Evolutionary conservation across 2,113 vertebrate genomes (phyloP), one percentile per base, ranked within the genome.

Genomic region (Tiliqua scincoides): DNA sequence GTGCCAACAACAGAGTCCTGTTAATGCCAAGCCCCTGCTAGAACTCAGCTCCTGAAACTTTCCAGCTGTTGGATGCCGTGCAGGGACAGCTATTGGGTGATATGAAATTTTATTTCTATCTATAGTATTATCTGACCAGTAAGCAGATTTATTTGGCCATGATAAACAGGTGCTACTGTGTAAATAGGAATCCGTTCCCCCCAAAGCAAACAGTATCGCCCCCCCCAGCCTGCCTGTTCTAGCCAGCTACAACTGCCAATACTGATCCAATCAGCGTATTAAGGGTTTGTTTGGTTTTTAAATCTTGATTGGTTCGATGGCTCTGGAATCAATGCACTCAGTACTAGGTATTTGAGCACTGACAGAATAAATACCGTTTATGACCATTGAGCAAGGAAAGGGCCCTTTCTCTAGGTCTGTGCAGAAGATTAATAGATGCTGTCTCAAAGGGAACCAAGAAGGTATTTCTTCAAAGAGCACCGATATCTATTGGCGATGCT

Each of bases 271-370:
- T 73, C 82, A 85, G 85, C 48, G 57, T 12, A 72, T 2, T 0
- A 32, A 15, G 65, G 1, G 68, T 20, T 17, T 27, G 11, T 6
- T 54, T 75, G 35, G 25, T 20, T 83, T 65, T 25, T 75, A 75
- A 83, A 90, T 82, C n/a, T 77, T 87, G 62, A 88, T 48, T 83
- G 73, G n/a, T 23, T 8, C 0, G 48, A 25, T 4, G 52, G 1
- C 32, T 0, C 0, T 63, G 10, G 32, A 63, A 40, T 0, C 1
- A 82, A 18, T 74, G 73, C 48, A 43, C 2, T 67, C 15, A 67
- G 85, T 70, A 30, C 48, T 57, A 85, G 80, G 15, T 0, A 0
- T 82, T 84, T 82, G 79, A 80, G 83, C 14, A 20, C 27, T 21
- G 57, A 61, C 21, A 37, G 32, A 35, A 79, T 32, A 14, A 54